phyloP scores from a whole-genome alignment of 2,113 vertebrate genomes.

The Cryptomyrus ogoouensis region DNA sequence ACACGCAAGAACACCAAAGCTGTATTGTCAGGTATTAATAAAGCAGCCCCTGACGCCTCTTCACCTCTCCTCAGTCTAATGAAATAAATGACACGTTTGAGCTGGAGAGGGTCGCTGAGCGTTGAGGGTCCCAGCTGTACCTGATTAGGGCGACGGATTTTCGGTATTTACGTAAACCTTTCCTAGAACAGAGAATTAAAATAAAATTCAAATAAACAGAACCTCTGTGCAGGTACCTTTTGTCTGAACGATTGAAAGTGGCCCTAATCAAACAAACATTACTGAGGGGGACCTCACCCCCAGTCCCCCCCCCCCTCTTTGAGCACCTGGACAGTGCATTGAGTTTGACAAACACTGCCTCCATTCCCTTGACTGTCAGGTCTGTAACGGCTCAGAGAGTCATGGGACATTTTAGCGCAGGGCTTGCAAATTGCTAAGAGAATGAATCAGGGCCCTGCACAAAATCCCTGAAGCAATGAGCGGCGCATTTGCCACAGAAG shows the following conservation, averaged over 20 bases:
- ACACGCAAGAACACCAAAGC: background rate
- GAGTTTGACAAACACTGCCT: constrained; percentile 30
- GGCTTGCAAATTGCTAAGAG: background rate
- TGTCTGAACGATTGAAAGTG: background rate
- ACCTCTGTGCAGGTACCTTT: background rate
- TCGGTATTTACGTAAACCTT: background rate
- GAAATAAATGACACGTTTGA: background rate
- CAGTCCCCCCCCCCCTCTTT: too few species aligned
- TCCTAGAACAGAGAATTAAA: background rate
- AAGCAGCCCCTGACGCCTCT: background rate
- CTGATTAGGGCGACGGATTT: background rate
- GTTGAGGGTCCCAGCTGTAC: background rate
- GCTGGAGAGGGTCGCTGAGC: background rate
- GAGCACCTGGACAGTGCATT: background rate
- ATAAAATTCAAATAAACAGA: background rate
- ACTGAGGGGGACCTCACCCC: background rate
- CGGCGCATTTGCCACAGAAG: background rate
- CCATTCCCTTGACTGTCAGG: background rate
- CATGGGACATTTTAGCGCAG: background rate
- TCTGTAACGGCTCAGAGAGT: background rate
- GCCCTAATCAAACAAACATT: background rate
- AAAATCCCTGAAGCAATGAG: background rate
- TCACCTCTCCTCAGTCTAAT: background rate
- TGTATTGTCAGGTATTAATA: background rate
- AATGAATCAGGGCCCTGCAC: background rate